A percentile compares a stretch with the other conserved stretches of the same genome.
phyloP scores from a whole-genome alignment of 2,888 invertebrate species.

The Leptopilina myrica region DNA sequence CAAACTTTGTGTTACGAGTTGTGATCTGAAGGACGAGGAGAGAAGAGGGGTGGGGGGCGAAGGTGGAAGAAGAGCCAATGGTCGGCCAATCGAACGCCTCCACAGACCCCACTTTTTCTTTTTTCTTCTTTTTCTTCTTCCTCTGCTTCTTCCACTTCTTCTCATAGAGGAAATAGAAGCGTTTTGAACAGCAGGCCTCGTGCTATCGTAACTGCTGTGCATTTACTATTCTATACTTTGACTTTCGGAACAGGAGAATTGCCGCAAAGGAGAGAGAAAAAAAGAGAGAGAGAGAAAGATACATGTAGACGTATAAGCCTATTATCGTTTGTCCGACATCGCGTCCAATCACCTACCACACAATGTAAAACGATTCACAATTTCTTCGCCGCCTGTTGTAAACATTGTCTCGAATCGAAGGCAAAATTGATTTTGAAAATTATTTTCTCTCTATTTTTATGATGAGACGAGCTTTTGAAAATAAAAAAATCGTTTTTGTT shows the following conservation, averaged over 20 bases:
- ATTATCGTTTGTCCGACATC: constrained; percentile 38
- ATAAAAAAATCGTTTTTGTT: too few species aligned
- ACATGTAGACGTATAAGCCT: not conserved
- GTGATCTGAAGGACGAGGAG: not conserved
- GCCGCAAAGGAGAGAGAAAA: not conserved
- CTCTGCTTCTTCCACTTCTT: too few species aligned
- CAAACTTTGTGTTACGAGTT: not conserved
- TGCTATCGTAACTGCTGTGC: constrained; percentile 4
- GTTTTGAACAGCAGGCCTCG: not conserved
- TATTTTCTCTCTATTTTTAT: not conserved
- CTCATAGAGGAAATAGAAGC: not conserved
- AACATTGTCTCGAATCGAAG: not conserved
- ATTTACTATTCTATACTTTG: not conserved
- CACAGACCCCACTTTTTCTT: not conserved
- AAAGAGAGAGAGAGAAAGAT: constrained; percentile 5
- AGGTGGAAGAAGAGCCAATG: not conserved
- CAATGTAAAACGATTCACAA: constrained; percentile 6
- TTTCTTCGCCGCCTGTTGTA: not conserved
- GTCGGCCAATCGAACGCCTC: constrained; percentile 15
- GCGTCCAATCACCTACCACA: constrained; percentile 8
- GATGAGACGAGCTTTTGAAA: too few species aligned
- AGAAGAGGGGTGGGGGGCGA: not conserved
- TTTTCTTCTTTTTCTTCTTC: not conserved
- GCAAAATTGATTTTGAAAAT: not conserved
- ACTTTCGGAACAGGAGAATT: not conserved